phyloP scores from a whole-genome alignment of 2,113 vertebrate genomes.

The Vulpes lagopus region DNA sequence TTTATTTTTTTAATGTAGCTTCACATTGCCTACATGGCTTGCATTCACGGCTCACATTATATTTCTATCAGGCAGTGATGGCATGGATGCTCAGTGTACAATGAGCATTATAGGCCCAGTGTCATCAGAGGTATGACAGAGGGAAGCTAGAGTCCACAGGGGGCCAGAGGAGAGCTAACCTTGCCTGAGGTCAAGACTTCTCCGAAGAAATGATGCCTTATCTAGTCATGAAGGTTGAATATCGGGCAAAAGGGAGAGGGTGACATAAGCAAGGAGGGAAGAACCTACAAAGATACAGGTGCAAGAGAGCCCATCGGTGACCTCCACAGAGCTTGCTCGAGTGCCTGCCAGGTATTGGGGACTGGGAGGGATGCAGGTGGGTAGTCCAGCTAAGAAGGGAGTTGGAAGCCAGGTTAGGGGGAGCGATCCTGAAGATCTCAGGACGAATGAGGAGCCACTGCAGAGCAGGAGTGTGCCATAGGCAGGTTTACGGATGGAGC shows the following conservation, averaged over 20 bases:
- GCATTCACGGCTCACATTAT: neutral
- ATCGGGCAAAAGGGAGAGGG: neutral
- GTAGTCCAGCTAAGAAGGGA: neutral
- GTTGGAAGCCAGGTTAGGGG: neutral
- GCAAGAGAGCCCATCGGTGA: neutral
- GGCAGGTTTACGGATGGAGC: neutral
- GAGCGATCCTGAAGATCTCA: neutral
- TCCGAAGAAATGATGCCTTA: neutral
- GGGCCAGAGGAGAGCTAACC: neutral
- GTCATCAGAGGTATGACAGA: neutral
- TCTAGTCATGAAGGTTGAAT: neutral
- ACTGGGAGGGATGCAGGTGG: neutral
- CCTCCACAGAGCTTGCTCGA: neutral
- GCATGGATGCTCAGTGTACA: neutral
- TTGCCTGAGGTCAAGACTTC: neutral
- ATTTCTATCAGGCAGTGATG: neutral
- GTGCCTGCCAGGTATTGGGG: neutral
- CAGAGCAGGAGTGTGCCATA: neutral
- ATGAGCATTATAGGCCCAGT: neutral
- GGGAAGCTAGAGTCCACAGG: neutral
- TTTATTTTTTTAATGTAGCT: neutral
- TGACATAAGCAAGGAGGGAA: neutral
- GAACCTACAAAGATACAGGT: neutral
- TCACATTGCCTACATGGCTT: neutral
- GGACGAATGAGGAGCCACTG: neutral